phyloP scores from a whole-genome alignment of 2,113 vertebrate genomes.

The Orthochromis malagaraziensis region DNA sequence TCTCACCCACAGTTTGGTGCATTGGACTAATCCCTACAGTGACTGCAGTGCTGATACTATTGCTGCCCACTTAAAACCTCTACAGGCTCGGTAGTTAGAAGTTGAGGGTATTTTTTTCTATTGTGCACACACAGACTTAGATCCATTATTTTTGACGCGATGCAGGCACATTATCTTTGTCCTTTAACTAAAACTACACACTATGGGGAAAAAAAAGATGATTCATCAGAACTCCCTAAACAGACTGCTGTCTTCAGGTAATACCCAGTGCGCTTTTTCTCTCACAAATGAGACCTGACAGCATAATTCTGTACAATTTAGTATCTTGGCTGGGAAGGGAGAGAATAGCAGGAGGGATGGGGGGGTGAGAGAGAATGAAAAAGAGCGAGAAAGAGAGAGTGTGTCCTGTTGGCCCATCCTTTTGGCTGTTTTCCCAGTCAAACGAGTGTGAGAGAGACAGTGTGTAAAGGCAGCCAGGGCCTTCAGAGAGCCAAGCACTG shows the following conservation, averaged over 20 bases:
- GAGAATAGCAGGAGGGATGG: background rate
- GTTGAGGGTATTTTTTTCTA: background rate
- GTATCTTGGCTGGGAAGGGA: conserved; percentile 36
- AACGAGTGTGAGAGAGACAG: conserved; percentile 38
- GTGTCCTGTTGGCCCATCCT: conserved; percentile 39
- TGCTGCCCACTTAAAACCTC: background rate
- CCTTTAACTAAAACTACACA: background rate
- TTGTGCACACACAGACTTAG: background rate
- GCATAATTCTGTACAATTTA: conserved; percentile 65
- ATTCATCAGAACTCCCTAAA: conserved; percentile 38
- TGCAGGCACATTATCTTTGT: background rate
- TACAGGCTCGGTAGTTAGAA: background rate
- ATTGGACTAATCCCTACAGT: background rate
- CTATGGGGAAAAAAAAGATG: background rate
- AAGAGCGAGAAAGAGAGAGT: background rate
- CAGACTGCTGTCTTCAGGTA: conserved; percentile 39
- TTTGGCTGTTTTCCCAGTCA: conserved; percentile 66
- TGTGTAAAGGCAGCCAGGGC: conserved; percentile 15
- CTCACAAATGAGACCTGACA: conserved; percentile 54
- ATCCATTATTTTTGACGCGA: background rate
- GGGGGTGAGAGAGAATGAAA: background rate
- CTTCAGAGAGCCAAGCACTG: conserved; percentile 28
- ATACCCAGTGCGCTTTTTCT: conserved; percentile 16
- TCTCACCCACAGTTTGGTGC: background rate
- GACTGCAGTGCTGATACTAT: background rate